Conservation (phyloP, 2,888 invertebrate species). For the Bombylius major region DNA sequence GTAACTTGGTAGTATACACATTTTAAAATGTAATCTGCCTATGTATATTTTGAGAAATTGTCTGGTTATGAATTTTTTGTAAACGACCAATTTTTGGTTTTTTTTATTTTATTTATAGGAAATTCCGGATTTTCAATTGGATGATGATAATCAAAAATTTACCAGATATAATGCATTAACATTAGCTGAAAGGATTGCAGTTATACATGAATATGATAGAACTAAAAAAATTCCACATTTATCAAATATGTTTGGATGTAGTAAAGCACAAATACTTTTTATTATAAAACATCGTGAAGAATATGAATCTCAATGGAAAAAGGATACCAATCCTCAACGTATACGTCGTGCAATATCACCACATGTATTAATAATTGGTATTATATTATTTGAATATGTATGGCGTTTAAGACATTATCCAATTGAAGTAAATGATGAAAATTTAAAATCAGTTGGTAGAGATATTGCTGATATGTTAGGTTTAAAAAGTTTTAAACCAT, state of each 20-base stretch:
- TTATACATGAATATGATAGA: slow-evolving; percentile 6
- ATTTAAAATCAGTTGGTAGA: slow-evolving; percentile 2
- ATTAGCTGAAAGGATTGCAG: slow-evolving; percentile 6
- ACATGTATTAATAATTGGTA: slow-evolving; percentile 4
- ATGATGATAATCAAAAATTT: background rate
- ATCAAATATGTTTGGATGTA: slow-evolving; percentile 7
- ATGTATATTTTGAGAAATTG: too few relatives aligned
- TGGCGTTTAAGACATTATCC: slow-evolving; percentile 2
- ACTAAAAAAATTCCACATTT: slow-evolving; percentile 2
- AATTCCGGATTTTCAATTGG: too few relatives aligned
- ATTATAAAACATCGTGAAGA: slow-evolving; percentile 8
- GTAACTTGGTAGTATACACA: too few relatives aligned
- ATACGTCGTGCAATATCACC: slow-evolving; percentile 5
- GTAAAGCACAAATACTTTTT: slow-evolving; percentile 9
- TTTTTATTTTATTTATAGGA: too few relatives aligned
- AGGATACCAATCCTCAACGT: slow-evolving; percentile 7
- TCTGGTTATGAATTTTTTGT: too few relatives aligned
- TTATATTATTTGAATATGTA: slow-evolving; percentile 10
- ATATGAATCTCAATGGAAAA: slow-evolving; percentile 9
- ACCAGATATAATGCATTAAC: slow-evolving; percentile 1
- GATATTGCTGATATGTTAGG: slow-evolving; percentile 2
- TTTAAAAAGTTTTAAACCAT: slow-evolving; percentile 5
- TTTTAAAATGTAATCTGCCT: too few relatives aligned
- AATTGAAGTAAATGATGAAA: slow-evolving; percentile 7
- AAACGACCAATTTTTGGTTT: too few relatives aligned